Conservation (phyloP, 2,113 vertebrate genomes). For the Saccopteryx leptura region DNA sequence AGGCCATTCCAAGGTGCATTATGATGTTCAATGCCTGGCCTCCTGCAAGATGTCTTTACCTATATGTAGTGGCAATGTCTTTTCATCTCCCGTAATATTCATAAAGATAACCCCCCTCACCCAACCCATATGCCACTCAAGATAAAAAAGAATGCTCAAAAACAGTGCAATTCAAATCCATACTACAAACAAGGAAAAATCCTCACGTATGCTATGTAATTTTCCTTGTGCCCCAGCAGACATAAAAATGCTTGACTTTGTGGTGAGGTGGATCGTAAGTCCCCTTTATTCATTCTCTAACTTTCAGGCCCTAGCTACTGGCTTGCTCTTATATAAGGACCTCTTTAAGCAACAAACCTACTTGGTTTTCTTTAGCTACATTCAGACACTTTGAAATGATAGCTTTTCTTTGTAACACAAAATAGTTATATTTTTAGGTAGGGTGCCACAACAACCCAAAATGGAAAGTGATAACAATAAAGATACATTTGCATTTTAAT, state of each 20-base stretch:
- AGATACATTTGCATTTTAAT: not conserved
- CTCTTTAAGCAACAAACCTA: not conserved
- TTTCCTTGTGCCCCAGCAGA: not conserved
- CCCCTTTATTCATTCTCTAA: not conserved
- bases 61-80: not conserved
- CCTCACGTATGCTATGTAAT: not conserved
- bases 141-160: not conserved
- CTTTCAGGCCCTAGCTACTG: not conserved
- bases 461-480: not conserved
- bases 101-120: not conserved
- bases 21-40: fast-evolving
- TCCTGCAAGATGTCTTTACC: not conserved
- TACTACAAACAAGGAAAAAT: not conserved
- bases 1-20: too few species aligned
- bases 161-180: not conserved
- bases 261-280: not conserved
- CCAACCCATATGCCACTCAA: not conserved
- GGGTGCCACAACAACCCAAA: not conserved
- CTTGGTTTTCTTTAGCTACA: not conserved
- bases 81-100: not conserved
- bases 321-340: too few species aligned
- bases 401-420: not conserved
- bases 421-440: not conserved
- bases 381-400: not conserved
- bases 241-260: not conserved